phyloP scores from a whole-genome alignment of 2,113 vertebrate genomes.

The Microcebus murinus region DNA sequence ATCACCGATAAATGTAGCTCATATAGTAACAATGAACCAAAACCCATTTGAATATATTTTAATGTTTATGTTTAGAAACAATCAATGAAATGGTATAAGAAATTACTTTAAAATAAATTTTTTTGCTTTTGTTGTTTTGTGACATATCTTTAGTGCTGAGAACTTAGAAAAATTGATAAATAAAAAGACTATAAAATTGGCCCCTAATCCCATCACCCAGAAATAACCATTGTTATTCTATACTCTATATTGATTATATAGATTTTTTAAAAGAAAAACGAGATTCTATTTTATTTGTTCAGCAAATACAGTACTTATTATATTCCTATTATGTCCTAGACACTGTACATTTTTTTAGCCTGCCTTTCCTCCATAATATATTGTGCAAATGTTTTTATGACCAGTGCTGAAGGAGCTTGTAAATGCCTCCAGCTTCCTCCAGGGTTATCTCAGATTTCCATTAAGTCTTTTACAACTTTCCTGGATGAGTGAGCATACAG shows the following conservation, averaged over 20 bases:
- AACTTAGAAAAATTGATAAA: constrained; percentile 17
- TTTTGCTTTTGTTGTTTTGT: background rate
- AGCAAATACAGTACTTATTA: accelerated
- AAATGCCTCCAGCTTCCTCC: constrained; percentile 40
- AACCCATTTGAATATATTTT: background rate
- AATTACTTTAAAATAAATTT: constrained; percentile 2
- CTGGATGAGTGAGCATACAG: constrained; percentile 39
- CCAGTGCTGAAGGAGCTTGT: background rate
- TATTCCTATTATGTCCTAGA: background rate
- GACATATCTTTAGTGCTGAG: background rate
- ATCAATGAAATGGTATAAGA: background rate
- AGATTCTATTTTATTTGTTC: background rate
- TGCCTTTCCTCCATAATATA: background rate
- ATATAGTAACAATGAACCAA: background rate
- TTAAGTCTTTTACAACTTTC: constrained; percentile 65
- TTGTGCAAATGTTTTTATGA: constrained; percentile 17
- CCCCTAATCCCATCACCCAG: background rate
- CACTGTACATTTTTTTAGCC: background rate
- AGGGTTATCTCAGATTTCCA: constrained; percentile 44
- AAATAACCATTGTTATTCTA: background rate
- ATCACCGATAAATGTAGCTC: background rate
- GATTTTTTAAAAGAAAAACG: constrained; percentile 11
- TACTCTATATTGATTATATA: background rate
- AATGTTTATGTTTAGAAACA: background rate
- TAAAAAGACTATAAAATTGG: background rate